These are phyloP conservation scores for Leptonema lineaticorne DNA, from an alignment of 1,140 invertebrate genomes.

Conservation along the genomic window DNA sequence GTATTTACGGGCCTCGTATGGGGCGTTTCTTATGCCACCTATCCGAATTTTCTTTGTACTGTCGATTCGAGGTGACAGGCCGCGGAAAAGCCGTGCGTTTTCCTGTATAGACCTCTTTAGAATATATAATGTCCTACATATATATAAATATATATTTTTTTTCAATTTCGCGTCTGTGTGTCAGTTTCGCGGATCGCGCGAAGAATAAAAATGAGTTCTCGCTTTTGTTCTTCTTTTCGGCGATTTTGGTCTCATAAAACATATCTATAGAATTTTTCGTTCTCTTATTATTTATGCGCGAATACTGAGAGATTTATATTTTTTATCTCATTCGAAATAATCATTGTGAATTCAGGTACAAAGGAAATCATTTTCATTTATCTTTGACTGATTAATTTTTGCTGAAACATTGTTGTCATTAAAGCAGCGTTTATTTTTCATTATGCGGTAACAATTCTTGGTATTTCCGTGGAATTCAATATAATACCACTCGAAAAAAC, in stretches of 20 bases:
- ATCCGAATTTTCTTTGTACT: neutral
- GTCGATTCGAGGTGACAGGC: slow-evolving; percentile 8
- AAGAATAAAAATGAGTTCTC: neutral
- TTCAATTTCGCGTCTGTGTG: neutral
- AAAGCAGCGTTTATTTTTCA: no score
- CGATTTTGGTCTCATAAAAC: neutral
- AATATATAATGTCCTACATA: neutral
- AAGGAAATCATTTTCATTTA: no score
- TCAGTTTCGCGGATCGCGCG: neutral
- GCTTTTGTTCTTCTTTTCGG: neutral
- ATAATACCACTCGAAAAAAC: no score
- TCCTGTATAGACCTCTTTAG: neutral
- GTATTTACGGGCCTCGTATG: neutral
- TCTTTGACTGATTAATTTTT: no score
- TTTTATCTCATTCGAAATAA: no score
- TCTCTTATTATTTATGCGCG: no score
- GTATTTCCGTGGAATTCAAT: no score
- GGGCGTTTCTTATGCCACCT: neutral
- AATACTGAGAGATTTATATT: no score
- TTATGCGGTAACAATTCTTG: no score
- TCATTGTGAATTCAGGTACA: no score
- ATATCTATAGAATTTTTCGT: no score
- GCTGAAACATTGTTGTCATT: no score
- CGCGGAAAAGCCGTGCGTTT: slow-evolving; percentile 1
- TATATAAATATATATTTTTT: neutral